Conservation (phyloP, 2,888 invertebrate species). For the Argyresthia goedartella region DNA sequence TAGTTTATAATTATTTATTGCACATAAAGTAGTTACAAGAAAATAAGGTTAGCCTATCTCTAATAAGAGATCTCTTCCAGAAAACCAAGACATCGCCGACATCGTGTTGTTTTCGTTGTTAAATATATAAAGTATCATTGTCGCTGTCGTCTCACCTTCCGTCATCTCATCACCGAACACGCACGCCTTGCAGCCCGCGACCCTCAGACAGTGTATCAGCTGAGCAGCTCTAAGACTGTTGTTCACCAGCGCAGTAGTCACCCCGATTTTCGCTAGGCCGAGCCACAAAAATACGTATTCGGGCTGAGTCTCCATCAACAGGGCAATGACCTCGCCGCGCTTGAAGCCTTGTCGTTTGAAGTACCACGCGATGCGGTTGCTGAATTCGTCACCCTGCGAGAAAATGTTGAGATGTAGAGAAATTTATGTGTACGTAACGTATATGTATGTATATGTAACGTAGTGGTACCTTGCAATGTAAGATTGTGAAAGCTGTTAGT, state of each 20-base stretch:
- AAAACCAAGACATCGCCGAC: no score
- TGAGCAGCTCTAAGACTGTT: conserved; percentile 85
- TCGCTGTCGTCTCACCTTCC: conserved; percentile 33
- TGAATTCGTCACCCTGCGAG: conserved; percentile 73
- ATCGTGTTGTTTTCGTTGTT: no score
- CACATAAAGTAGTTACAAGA: no score
- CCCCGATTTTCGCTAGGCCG: conserved; percentile 87
- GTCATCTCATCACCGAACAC: conserved; percentile 78
- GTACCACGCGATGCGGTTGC: conserved; percentile 69
- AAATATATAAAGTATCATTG: no score
- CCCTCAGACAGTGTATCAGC: conserved; percentile 83
- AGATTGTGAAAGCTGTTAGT: no score
- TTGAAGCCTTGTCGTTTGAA: conserved; percentile 65
- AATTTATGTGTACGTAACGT: not conserved
- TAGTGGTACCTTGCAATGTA: no score
- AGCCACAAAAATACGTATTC: conserved; percentile 93
- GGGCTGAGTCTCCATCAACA: conserved; percentile 91
- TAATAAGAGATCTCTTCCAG: no score
- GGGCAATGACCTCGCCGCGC: conserved; percentile 86
- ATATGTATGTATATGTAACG: no score
- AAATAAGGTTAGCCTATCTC: no score
- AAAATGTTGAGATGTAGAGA: no score
- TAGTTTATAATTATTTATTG: no score
- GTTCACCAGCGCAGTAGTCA: conserved; percentile 89
- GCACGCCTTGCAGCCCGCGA: conserved; percentile 82